phyloP scores from a whole-genome alignment of 2,113 vertebrate genomes.

The Genyomyrus donnyi region DNA sequence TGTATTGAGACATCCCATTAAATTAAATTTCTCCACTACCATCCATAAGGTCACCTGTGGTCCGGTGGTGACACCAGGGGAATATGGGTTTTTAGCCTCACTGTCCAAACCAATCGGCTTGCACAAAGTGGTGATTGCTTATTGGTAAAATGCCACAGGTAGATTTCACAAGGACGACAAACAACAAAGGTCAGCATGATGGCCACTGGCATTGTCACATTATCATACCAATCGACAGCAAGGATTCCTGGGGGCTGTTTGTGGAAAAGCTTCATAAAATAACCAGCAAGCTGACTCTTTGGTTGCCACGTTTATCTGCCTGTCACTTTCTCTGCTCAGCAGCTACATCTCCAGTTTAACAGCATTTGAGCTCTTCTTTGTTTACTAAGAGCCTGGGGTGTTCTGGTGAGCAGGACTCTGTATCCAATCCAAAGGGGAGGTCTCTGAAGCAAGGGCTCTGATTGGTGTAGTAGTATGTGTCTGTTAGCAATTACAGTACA shows the following conservation, averaged over 20 bases:
- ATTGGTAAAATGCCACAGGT: background rate
- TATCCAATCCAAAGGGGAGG: constrained; percentile 45
- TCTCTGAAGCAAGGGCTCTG: constrained; percentile 46
- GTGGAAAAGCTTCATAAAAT: background rate
- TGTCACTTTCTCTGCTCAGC: background rate
- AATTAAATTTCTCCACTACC: background rate
- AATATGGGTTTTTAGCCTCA: background rate
- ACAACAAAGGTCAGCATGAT: background rate
- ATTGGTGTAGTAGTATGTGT: constrained; percentile 57
- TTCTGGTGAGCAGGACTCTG: background rate
- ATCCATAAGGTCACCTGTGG: background rate
- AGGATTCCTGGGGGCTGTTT: background rate
- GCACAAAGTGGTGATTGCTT: background rate
- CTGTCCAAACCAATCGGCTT: background rate
- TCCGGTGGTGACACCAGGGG: background rate
- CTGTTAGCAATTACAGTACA: constrained; percentile 58
- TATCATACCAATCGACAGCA: background rate
- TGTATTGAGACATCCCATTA: background rate
- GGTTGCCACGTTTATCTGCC: background rate
- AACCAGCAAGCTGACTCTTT: background rate
- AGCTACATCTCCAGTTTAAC: background rate
- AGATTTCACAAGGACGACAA: background rate
- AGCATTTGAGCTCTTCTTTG: background rate
- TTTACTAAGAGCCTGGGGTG: background rate
- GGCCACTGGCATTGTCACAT: background rate